Conservation (phyloP, 2,888 invertebrate species). For the Mythimna loreyi region DNA sequence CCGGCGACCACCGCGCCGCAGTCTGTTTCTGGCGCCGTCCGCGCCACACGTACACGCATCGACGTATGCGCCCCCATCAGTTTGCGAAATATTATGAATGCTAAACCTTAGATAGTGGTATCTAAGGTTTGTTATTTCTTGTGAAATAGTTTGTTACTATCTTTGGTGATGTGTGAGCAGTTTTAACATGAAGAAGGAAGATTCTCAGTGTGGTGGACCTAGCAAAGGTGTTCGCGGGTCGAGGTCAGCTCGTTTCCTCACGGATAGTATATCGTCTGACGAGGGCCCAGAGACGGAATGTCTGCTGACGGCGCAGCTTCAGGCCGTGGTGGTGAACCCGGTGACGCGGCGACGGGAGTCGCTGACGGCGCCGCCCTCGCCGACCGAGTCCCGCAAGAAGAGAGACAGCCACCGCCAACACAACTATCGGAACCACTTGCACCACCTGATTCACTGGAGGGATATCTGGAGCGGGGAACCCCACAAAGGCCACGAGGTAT, state of each 20-base stretch:
- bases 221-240: constrained; percentile 73
- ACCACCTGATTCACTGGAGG: constrained; percentile 87
- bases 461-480: constrained; percentile 88
- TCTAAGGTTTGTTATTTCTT: too few relatives aligned
- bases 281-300: constrained; percentile 87
- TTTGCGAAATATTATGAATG: constrained; percentile 80
- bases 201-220: constrained; percentile 77
- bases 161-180: constrained; percentile 70
- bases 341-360: constrained; percentile 81
- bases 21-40: constrained; percentile 80
- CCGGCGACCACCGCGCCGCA: constrained; percentile 80
- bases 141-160: constrained; percentile 65
- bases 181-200: constrained; percentile 81
- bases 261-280: constrained; percentile 86
- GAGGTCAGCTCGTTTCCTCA: constrained; percentile 80
- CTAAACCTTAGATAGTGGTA: constrained; percentile 65
- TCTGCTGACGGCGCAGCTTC: constrained; percentile 78
- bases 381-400: constrained; percentile 87
- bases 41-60: constrained; percentile 73
- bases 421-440: constrained; percentile 87
- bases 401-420: constrained; percentile 82
- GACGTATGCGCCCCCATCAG: constrained; percentile 57
- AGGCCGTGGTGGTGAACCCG: constrained; percentile 76
- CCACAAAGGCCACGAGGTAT: constrained; percentile 86
- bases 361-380: constrained; percentile 88